These are phyloP conservation scores for Apis laboriosa DNA, from an alignment of 1,140 invertebrate species.

Conservation along the genomic window DNA sequence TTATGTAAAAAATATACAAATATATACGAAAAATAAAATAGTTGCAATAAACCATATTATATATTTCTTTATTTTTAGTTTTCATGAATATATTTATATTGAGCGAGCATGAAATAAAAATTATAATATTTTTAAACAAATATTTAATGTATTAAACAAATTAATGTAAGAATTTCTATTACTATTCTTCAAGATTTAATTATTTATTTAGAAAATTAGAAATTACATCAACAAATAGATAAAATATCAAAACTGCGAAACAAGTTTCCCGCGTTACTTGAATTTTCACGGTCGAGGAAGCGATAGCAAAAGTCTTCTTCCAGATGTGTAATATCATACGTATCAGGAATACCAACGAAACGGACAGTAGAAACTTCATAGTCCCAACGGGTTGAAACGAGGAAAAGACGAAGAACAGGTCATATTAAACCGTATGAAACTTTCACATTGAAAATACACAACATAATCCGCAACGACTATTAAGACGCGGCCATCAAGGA, in stretches of 20 bases:
- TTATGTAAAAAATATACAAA: too few species aligned
- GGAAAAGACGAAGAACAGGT: not conserved
- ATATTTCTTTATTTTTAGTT: too few species aligned
- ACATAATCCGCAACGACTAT: not conserved
- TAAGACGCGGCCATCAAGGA: conserved; percentile 21
- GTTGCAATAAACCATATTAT: too few species aligned
- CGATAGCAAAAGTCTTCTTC: not conserved
- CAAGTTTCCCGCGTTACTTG: not conserved
- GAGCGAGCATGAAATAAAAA: too few species aligned
- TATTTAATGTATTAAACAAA: too few species aligned
- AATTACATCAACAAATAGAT: not conserved
- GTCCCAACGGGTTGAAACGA: too few species aligned
- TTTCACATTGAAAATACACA: conserved; percentile 1
- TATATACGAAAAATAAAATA: too few species aligned
- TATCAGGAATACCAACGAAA: not conserved
- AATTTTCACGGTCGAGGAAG: not conserved
- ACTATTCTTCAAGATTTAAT: too few species aligned
- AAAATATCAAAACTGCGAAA: not conserved
- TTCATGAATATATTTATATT: too few species aligned
- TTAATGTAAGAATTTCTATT: too few species aligned
- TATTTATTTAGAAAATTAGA: too few species aligned
- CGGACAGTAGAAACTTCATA: not conserved
- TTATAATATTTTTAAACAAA: too few species aligned
- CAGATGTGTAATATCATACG: not conserved
- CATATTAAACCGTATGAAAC: not conserved